A percentile compares a stretch with the other conserved stretches of the same genome.
phyloP scores from a whole-genome alignment of 2,888 invertebrate species.

The Micoletzkya japonica region DNA sequence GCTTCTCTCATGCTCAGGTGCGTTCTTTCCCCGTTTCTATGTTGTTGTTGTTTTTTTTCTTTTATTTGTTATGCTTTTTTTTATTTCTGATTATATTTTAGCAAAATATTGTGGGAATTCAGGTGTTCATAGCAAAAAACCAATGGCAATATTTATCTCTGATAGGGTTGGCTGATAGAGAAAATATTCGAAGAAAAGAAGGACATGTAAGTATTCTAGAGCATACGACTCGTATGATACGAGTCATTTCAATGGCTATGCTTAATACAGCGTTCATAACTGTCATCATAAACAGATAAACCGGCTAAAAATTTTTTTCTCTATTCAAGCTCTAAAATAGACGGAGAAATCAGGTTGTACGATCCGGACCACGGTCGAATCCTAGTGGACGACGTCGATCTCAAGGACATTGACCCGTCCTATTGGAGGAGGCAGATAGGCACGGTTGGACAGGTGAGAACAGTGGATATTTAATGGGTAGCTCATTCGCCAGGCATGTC shows the following conservation, averaged over 20 bases:
- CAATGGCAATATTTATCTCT: background rate
- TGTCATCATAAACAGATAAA: no score
- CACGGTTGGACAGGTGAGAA: conserved; percentile 80
- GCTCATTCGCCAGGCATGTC: no score
- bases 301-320: background rate
- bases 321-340: background rate
- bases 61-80: background rate
- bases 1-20: conserved; percentile 80
- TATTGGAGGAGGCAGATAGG: conserved; percentile 87
- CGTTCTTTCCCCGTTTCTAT: background rate
- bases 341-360: conserved; percentile 68
- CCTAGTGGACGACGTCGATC: conserved; percentile 77
- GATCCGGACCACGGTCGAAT: conserved; percentile 75
- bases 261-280: background rate
- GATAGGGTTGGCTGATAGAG: background rate
- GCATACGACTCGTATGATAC: background rate
- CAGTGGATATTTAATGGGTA: no score
- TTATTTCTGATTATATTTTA: background rate
- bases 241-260: background rate
- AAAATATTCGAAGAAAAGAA: background rate
- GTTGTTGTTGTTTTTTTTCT: background rate
- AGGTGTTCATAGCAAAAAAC: background rate
- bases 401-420: conserved; percentile 77
- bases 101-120: background rate
- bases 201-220: background rate